Percentiles rank a stretch among this genome's conserved stretches.
phyloP scores from a whole-genome alignment of 1,140 invertebrate genomes.

The Micrasema minimum region DNA sequence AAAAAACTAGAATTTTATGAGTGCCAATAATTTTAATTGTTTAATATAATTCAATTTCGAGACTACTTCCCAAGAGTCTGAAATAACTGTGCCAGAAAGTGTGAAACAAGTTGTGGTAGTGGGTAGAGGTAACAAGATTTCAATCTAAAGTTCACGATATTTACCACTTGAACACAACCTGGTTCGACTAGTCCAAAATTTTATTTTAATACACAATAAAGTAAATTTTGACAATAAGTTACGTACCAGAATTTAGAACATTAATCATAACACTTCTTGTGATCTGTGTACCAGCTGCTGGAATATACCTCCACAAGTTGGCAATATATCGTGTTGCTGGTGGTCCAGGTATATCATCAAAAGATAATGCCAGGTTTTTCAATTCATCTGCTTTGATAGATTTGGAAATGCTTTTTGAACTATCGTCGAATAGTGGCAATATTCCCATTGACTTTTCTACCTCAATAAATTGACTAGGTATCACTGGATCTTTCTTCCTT shows the following conservation, averaged over 20 bases:
- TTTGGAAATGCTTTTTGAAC: conserved; percentile 17
- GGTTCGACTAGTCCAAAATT: too few species aligned
- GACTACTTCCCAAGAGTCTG: too few species aligned
- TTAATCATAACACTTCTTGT: conserved; percentile 69
- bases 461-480: conserved; percentile 4
- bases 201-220: too few species aligned
- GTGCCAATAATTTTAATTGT: too few species aligned
- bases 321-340: conserved; percentile 67
- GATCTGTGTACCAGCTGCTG: conserved; percentile 71
- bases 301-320: conserved; percentile 70
- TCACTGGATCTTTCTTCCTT: not conserved
- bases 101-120: too few species aligned
- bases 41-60: too few species aligned
- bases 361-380: conserved; percentile 55
- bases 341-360: conserved; percentile 73
- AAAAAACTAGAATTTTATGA: too few species aligned
- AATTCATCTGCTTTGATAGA: conserved; percentile 1
- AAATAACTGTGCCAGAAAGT: too few species aligned
- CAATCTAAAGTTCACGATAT: too few species aligned
- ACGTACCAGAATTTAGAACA: conserved; percentile 68
- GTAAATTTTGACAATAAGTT: conserved; percentile 31
- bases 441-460: conserved; percentile 27
- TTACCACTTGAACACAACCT: too few species aligned
- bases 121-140: too few species aligned
- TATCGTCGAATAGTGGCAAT: conserved; percentile 4